Percentiles rank a stretch among this genome's conserved stretches.
Evolutionary conservation across 2,888 invertebrate genomes (phyloP).

Genomic region (Hyalella azteca): DNA sequence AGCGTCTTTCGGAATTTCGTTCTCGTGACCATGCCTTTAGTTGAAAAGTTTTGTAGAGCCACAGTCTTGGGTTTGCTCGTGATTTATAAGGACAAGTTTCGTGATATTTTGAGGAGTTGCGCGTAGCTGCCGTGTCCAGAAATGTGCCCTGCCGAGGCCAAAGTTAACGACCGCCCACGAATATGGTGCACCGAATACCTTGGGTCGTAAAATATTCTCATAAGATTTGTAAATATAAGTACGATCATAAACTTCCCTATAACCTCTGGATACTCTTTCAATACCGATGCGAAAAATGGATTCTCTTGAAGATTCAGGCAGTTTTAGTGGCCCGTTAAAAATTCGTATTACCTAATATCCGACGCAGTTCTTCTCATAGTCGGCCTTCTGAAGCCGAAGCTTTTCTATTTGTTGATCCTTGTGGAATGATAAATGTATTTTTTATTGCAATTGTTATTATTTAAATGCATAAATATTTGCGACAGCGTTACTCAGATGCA

Average conservation of each 20-base stretch:
- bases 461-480: too few species aligned
- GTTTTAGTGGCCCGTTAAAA: constrained; percentile 13
- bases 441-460: too few species aligned
- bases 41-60: constrained; percentile 34
- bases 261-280: constrained; percentile 25
- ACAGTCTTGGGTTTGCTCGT: constrained; percentile 24
- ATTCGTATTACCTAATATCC: neutral
- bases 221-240: constrained; percentile 31
- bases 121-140: constrained; percentile 7
- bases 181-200: constrained; percentile 16
- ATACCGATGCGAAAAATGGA: neutral
- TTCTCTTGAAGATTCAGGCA: neutral
- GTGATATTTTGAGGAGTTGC: neutral
- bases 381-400: neutral
- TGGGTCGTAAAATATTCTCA: constrained; percentile 24
- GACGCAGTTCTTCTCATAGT: neutral
- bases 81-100: constrained; percentile 18
- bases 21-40: constrained; percentile 27
- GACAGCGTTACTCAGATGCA: too few species aligned
- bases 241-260: constrained; percentile 19
- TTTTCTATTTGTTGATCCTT: too few species aligned
- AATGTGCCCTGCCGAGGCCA: constrained; percentile 14
- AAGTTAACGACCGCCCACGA: constrained; percentile 28
- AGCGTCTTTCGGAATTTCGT: neutral
- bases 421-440: too few species aligned